These are phyloP conservation scores for Phthorimaea operculella DNA, from an alignment of 1,140 invertebrate genomes.

Conservation along the genomic window DNA sequence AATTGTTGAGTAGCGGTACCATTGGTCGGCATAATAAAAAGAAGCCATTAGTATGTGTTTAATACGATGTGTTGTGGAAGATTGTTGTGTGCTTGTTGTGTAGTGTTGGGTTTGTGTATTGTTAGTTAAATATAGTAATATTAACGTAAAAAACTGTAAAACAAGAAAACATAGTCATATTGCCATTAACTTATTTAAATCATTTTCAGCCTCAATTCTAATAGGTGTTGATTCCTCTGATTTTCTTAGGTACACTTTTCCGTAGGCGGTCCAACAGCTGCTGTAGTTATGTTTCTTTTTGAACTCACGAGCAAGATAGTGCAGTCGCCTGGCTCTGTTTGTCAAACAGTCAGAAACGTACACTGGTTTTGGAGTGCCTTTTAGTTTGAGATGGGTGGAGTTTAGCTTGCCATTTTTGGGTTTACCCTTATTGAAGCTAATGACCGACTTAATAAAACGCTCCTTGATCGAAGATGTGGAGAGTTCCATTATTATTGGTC, in stretches of 20 bases:
- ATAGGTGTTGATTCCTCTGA: constrained; percentile 3
- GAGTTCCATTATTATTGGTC: not conserved
- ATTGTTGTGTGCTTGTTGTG: constrained; percentile 7
- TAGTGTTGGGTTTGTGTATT: not conserved
- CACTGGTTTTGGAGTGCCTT: not conserved
- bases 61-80: too few species aligned
- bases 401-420: not conserved
- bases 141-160: not conserved
- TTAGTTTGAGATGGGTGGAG: not conserved
- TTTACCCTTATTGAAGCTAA: not conserved
- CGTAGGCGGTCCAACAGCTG: constrained; percentile 13
- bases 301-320: constrained; percentile 13
- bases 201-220: constrained; percentile 11
- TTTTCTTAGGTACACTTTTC: constrained; percentile 13
- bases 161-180: not conserved
- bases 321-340: constrained; percentile 7
- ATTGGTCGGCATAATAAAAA: not conserved
- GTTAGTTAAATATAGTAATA: not conserved
- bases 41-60: too few species aligned
- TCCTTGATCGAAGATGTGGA: not conserved
- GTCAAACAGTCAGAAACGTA: constrained; percentile 11
- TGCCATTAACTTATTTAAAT: constrained; percentile 1
- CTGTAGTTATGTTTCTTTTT: constrained; percentile 6
- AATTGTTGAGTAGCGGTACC: not conserved
- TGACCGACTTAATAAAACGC: not conserved